Base-by-base conservation (phyloP, 2,113 vertebrate species). In the Corythaixoides concolor region DNA sequence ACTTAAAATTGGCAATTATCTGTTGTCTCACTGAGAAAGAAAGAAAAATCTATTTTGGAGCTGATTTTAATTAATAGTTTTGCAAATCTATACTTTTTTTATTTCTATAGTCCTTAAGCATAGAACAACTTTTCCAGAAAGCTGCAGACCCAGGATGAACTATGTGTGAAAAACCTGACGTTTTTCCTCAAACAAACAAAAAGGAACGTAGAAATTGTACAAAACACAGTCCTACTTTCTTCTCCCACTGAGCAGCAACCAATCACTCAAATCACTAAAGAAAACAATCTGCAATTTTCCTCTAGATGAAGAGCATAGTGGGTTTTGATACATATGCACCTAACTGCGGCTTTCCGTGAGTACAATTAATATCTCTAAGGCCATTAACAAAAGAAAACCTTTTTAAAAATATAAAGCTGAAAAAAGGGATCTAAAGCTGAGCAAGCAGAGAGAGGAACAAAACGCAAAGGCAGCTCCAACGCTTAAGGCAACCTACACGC, bases 361-460 rank as follows among this genome's bases (percentile, higher is more conserved):
- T 76, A 96, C 82, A 97, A 95, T 97, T 96, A 97, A 62, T 92
- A 81, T 74, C 68, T 87, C 62, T 82, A 93, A 93, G 1, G 15
- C 39, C 95, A 45, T 52, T 63, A 89, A 94, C 69, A 96, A 95
- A 96, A 93, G 89, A 83, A 85, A 74, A 75, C 52, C 75, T 56
- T 93, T 97, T 89, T 56, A 75, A 91, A 89, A 91, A 87, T 2
- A 86, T 6, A 75, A 81, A 93, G 70, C 60, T 30, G 64, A 53
- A 90, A 94, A 91, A 82, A 80, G 17, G 21, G 45, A 89, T 69
- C 66, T 89, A 89, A 95, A 47, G 70, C 75, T 63, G 76, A 81
- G 76, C 17, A 17, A 90, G 10, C 2, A 0, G 63, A 50, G 49
- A 90, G 52, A 75, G 43, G 78, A 84, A 83, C 56, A 83, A 95